Conservation (phyloP, 2,113 vertebrate species). For the Caranx melampygus region DNA sequence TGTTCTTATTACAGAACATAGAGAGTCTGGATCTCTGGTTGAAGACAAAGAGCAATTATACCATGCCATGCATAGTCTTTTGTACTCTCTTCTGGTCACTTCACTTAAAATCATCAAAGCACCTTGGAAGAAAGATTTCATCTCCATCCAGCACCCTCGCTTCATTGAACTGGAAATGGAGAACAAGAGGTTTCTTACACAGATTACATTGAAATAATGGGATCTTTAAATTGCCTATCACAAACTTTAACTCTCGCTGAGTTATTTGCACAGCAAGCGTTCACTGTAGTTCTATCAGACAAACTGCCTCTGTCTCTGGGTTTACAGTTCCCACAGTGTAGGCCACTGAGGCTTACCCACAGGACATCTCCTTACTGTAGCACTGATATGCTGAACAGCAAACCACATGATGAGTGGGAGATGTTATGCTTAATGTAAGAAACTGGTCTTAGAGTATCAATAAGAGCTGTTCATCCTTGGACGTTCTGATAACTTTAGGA, state of each 20-base stretch:
- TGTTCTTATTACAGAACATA: slow-evolving; percentile 32
- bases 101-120: slow-evolving; percentile 60
- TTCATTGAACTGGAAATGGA: slow-evolving; percentile 64
- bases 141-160: slow-evolving; percentile 17
- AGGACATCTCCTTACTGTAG: neutral
- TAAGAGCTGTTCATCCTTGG: neutral
- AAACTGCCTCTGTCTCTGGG: slow-evolving; percentile 26
- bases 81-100: slow-evolving; percentile 52
- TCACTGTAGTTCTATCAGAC: slow-evolving; percentile 49
- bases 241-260: slow-evolving; percentile 36
- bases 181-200: slow-evolving; percentile 46
- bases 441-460: neutral
- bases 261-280: slow-evolving; percentile 41
- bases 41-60: slow-evolving; percentile 47
- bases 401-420: neutral
- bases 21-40: slow-evolving; percentile 25
- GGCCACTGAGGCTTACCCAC: neutral
- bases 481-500: no score
- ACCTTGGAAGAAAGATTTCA: slow-evolving; percentile 46
- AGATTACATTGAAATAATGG: slow-evolving; percentile 65
- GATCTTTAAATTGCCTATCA: slow-evolving; percentile 61
- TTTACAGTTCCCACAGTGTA: neutral
- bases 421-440: neutral
- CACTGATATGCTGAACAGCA: neutral
- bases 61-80: slow-evolving; percentile 24